Evolutionary conservation across 2,888 invertebrate species (phyloP).

Genomic region (Zonitis immaculata): DNA sequence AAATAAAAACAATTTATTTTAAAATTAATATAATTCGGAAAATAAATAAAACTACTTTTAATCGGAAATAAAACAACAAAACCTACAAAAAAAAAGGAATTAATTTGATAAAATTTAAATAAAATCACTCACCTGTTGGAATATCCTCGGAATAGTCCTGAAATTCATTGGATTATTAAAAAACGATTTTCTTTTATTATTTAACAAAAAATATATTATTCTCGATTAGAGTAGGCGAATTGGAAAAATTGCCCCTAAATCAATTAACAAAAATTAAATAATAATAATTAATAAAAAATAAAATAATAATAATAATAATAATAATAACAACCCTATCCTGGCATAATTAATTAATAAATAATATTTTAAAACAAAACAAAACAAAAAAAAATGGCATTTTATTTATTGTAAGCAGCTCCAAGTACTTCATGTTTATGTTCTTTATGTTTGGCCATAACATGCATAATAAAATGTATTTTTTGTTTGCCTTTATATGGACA

Average conservation of each 20-base stretch:
- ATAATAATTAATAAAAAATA: not conserved
- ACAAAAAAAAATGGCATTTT: not conserved
- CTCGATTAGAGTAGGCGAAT: too few species aligned
- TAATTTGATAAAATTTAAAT: not conserved
- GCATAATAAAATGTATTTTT: conserved; percentile 64
- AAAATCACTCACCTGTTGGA: not conserved
- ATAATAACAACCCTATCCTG: not conserved
- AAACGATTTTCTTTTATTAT: too few species aligned
- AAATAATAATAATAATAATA: not conserved
- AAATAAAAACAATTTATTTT: conserved; percentile 9
- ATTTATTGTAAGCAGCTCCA: conserved; percentile 28
- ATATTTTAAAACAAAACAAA: too few species aligned
- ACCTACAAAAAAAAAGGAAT: conserved; percentile 4
- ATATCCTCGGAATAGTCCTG: too few species aligned
- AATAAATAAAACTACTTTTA: not conserved
- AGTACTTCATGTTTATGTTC: conserved; percentile 41
- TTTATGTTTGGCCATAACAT: conserved; percentile 44
- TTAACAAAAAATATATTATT: too few species aligned
- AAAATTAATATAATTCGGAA: conserved; percentile 4
- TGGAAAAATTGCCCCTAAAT: too few species aligned
- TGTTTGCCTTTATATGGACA: conserved; percentile 81
- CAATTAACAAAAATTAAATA: too few species aligned
- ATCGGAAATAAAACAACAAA: not conserved
- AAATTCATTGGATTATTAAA: too few species aligned
- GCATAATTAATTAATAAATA: not conserved